These are phyloP conservation scores for Apteryx owenii DNA, from an alignment of 2,113 vertebrate genomes.

Conservation along the genomic window DNA sequence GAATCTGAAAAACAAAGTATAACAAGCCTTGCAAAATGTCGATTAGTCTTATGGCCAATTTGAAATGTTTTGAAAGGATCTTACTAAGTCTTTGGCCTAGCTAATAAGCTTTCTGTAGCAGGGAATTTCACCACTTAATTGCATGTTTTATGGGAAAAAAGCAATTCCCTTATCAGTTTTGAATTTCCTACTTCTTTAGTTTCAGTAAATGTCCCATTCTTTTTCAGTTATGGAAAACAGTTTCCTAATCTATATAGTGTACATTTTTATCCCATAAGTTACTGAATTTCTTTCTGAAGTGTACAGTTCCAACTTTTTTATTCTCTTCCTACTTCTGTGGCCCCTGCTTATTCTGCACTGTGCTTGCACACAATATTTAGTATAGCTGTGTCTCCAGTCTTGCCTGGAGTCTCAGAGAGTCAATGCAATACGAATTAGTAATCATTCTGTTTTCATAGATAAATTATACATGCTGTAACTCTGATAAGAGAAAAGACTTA, in stretches of 20 bases:
- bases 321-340: neutral
- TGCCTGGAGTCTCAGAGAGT: neutral
- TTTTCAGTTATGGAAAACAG: neutral
- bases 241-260: neutral
- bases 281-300: neutral
- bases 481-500: neutral
- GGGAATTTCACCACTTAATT: neutral
- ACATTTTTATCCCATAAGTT: neutral
- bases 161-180: neutral
- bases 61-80: neutral
- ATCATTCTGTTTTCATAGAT: neutral
- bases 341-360: neutral
- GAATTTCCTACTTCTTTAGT: neutral
- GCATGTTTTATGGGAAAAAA: accelerated
- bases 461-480: neutral
- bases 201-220: neutral
- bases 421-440: neutral
- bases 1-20: neutral
- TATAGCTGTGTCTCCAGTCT: neutral
- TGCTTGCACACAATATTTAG: neutral
- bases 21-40: neutral
- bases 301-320: neutral
- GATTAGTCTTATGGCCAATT: neutral
- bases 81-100: neutral
- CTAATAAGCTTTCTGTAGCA: neutral